Evolutionary conservation across 2,888 invertebrate species (phyloP).

Genomic region (Cheilosia vernalis): DNA sequence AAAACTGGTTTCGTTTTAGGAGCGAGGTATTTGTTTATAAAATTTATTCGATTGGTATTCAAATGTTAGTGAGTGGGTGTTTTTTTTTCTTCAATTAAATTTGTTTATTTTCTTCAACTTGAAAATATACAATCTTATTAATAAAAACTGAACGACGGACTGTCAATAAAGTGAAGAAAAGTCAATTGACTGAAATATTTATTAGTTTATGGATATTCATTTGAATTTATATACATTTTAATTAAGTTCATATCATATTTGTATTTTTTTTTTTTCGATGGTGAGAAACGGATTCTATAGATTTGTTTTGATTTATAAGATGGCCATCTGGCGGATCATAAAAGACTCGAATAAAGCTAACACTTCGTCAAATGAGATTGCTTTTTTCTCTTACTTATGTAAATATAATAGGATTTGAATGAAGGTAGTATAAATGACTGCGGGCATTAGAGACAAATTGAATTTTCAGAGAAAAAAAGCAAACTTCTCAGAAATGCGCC

Average conservation of each 20-base stretch:
- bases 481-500: no score
- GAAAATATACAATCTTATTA: slow-evolving; percentile 34
- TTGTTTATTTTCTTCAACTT: slow-evolving; percentile 28
- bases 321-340: no score
- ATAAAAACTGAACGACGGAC: slow-evolving; percentile 43
- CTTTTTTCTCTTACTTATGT: no score
- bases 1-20: slow-evolving; percentile 36
- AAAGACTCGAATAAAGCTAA: no score
- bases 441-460: no score
- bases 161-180: slow-evolving; percentile 39
- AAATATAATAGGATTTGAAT: no score
- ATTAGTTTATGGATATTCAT: slow-evolving; percentile 29
- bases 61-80: slow-evolving; percentile 47
- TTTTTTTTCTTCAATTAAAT: slow-evolving; percentile 9
- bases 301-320: no score
- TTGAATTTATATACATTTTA: slow-evolving; percentile 22
- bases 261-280: no score
- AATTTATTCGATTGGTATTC: slow-evolving; percentile 51
- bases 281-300: no score
- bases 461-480: no score
- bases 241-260: background rate
- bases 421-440: no score
- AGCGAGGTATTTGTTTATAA: slow-evolving; percentile 31
- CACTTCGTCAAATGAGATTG: no score
- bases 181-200: slow-evolving; percentile 31